These are phyloP conservation scores for Nylanderia fulva DNA, from an alignment of 1,140 invertebrate genomes.

Conservation along the genomic window DNA sequence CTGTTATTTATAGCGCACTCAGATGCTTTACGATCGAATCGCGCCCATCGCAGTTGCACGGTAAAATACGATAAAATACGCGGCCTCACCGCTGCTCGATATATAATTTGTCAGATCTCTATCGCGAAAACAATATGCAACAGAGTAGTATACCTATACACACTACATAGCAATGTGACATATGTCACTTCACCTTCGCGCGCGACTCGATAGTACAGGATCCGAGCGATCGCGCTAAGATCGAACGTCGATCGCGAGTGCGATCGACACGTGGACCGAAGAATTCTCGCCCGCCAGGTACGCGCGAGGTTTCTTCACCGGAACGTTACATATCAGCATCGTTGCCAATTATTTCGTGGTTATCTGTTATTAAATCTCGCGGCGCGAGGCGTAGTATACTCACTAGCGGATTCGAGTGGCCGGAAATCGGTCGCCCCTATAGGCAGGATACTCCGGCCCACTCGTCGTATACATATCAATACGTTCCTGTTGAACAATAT, in stretches of 20 bases:
- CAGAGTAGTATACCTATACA: too few relatives aligned
- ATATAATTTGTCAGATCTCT: not conserved
- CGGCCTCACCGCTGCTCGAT: not conserved
- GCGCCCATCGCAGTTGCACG: not conserved
- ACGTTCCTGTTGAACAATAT: constrained; percentile 58
- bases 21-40: constrained; percentile 48
- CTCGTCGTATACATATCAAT: constrained; percentile 74
- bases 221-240: constrained; percentile 17
- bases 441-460: constrained; percentile 52
- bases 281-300: constrained; percentile 33
- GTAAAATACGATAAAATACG: not conserved
- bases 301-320: constrained; percentile 74
- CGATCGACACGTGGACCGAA: constrained; percentile 48
- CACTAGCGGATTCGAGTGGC: constrained; percentile 70
- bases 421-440: constrained; percentile 47
- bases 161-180: not conserved
- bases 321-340: constrained; percentile 83
- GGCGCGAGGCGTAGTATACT: constrained; percentile 65
- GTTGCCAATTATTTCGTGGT: constrained; percentile 79
- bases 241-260: constrained; percentile 31
- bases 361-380: constrained; percentile 66
- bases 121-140: not conserved
- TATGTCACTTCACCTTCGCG: not conserved
- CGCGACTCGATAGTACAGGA: constrained; percentile 26
- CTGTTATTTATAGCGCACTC: constrained; percentile 43